Percentiles rank a stretch among this genome's conserved stretches.
These are phyloP conservation scores for Alethe diademata DNA, from an alignment of 2,113 vertebrate genomes.

Conservation along the genomic window DNA sequence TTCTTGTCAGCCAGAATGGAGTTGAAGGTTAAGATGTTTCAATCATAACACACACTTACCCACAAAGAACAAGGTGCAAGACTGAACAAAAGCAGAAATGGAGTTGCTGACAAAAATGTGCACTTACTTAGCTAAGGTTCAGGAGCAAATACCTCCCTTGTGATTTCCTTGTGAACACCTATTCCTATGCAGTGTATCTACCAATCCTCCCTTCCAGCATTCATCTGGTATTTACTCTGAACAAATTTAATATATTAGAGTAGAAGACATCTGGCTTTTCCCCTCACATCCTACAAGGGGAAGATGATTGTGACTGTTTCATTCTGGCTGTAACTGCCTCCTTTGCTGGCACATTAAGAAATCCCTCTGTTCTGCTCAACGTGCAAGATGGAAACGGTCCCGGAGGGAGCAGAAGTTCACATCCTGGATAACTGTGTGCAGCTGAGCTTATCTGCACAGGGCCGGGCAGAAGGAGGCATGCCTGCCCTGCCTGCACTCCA, in stretches of 20 bases:
- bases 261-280: background rate
- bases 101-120: background rate
- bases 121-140: background rate
- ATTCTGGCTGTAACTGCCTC: background rate
- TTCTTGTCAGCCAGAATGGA: background rate
- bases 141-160: background rate
- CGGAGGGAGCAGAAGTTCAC: background rate
- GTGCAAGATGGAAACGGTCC: background rate
- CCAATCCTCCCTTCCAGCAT: background rate
- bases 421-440: background rate
- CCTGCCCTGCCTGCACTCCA: background rate
- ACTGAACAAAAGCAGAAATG: background rate
- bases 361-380: background rate
- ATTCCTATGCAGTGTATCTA: background rate
- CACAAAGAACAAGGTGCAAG: background rate
- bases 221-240: background rate
- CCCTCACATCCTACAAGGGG: background rate
- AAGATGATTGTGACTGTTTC: background rate
- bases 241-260: background rate
- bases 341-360: rapidly evolving
- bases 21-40: background rate
- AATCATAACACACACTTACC: background rate
- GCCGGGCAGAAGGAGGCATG: background rate
- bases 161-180: background rate
- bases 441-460: background rate